Evolutionary conservation across 2,888 invertebrate species (phyloP).

Genomic region (Timandra comae): DNA sequence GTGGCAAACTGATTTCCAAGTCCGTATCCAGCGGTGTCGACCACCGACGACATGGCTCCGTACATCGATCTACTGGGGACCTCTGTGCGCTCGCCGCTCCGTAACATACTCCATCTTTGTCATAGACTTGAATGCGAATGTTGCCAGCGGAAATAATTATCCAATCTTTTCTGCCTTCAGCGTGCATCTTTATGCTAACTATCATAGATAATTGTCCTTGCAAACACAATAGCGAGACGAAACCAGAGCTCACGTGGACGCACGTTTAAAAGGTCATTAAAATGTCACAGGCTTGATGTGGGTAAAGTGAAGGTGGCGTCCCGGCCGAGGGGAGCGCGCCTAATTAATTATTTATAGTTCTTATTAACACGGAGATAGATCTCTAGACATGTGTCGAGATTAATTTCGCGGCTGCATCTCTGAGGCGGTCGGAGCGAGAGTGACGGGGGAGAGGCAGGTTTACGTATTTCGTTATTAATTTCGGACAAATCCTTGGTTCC

Average conservation of each 20-base stretch:
- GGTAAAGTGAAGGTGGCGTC: conserved; percentile 38
- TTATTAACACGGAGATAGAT: conserved; percentile 35
- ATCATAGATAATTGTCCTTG: conserved; percentile 43
- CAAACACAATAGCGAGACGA: conserved; percentile 35
- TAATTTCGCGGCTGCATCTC: conserved; percentile 23
- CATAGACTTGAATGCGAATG: conserved; percentile 38
- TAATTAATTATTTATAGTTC: conserved; percentile 67
- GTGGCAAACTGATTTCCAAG: conserved; percentile 69
- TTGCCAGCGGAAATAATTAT: conserved; percentile 52
- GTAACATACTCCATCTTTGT: conserved; percentile 43
- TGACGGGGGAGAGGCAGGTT: conserved; percentile 31
- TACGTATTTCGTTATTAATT: conserved; percentile 51
- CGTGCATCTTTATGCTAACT: conserved; percentile 24
- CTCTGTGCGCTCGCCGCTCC: conserved; percentile 35
- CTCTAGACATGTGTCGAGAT: conserved; percentile 19
- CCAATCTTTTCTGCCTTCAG: conserved; percentile 36
- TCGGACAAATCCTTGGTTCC: conserved; percentile 23
- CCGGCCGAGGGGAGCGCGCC: conserved; percentile 30
- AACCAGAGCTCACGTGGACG: conserved; percentile 38
- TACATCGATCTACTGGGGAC: conserved; percentile 37
- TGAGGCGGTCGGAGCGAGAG: conserved; percentile 14
- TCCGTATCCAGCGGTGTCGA: conserved; percentile 37
- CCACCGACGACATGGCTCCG: conserved; percentile 43
- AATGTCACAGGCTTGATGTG: conserved; percentile 62
- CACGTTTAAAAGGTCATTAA: conserved; percentile 65